Base-by-base conservation (phyloP, 2,113 vertebrate genomes). In the Entosphenus tridentatus region DNA sequence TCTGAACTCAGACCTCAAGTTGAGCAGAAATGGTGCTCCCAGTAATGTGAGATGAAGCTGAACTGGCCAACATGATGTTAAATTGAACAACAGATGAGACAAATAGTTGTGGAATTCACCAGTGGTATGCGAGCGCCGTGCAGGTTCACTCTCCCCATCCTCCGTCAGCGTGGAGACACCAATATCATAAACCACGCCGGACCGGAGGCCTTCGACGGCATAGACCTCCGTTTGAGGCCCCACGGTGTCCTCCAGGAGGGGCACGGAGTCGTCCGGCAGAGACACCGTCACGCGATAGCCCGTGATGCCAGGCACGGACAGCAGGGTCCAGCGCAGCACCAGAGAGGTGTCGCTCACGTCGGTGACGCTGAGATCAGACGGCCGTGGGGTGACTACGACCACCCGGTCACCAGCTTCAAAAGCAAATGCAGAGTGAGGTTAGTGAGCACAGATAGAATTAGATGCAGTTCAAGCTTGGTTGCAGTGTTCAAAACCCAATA, bases 111-210 rank as follows among this genome's bases (percentile, higher is more conserved):
- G 39, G 39, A 39, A 80, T 85, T 88, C 82, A 97, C 93, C 87
- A 73, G 89, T 97, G 80, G 93, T 90, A 68, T 98, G 90, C 73
- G 87, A 91, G 81, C 93, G 71, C 18, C 82, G 88, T 74, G 84
- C 84, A 76, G 93, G 86, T 77, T 84, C 80, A 72, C 92, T 93
- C 83, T 90, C 84, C 79, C 90, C 90, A 12, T 83, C 87, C 79
- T 89, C 88, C 73, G 89, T 86, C 75, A 98, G 80, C 13, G 93
- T 95, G 82, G 83, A 86, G 74, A 98, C 81, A 72, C 86, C 92
- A 76, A 98, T 87, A 82, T 96, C 87, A 73, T 96, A 98, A 82
- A 88, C 87, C 80, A 96, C 88, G 73, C 92, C 93, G 2, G 93
- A 90, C 73, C 96, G 89, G 83, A 98, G 77, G 72, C 92, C 92